A percentile compares a stretch with the other conserved stretches of the same genome.
Evolutionary conservation across 1,140 invertebrate genomes (phyloP).

Genomic region (Triops cancriformis): DNA sequence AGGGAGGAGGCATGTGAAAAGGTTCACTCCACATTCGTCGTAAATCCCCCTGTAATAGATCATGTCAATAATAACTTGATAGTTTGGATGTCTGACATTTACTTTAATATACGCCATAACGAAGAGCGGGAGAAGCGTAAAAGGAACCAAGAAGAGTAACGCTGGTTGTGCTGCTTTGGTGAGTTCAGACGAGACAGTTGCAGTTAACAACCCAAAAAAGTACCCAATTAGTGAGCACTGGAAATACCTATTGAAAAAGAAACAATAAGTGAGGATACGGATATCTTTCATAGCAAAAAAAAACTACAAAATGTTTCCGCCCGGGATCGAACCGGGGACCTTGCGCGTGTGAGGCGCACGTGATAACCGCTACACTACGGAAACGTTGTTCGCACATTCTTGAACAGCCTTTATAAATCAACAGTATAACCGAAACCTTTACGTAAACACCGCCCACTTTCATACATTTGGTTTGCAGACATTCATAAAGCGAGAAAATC

Average conservation of each 20-base stretch:
- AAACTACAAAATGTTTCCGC: conserved; percentile 43
- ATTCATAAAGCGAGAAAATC: too few relatives aligned
- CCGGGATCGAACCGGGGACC: conserved; percentile 54
- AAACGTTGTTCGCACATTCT: background rate
- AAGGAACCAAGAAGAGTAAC: conserved; percentile 90
- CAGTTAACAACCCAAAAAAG: conserved; percentile 90
- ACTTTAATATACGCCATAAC: conserved; percentile 98
- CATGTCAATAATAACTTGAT: conserved; percentile 20
- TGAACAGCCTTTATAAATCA: too few relatives aligned
- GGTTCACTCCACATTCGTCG: conserved; percentile 96
- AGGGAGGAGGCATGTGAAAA: conserved; percentile 69
- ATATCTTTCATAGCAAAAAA: background rate
- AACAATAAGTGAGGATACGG: background rate
- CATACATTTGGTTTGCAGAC: too few relatives aligned
- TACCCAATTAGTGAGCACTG: conserved; percentile 97
- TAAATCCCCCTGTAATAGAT: conserved; percentile 77
- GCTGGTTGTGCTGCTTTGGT: conserved; percentile 97
- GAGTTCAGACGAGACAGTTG: conserved; percentile 91
- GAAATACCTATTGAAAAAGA: conserved; percentile 59
- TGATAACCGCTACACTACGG: conserved; percentile 31
- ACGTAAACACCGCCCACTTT: too few relatives aligned
- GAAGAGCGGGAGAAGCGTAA: conserved; percentile 86
- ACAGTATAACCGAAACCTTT: too few relatives aligned
- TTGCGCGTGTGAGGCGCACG: conserved; percentile 54
- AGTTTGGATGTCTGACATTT: conserved; percentile 31